Evolutionary conservation across 2,113 vertebrate species (phyloP), one percentile per base, ranked within the genome.

Genomic region (Calyptommatus sinebrachiatus): DNA sequence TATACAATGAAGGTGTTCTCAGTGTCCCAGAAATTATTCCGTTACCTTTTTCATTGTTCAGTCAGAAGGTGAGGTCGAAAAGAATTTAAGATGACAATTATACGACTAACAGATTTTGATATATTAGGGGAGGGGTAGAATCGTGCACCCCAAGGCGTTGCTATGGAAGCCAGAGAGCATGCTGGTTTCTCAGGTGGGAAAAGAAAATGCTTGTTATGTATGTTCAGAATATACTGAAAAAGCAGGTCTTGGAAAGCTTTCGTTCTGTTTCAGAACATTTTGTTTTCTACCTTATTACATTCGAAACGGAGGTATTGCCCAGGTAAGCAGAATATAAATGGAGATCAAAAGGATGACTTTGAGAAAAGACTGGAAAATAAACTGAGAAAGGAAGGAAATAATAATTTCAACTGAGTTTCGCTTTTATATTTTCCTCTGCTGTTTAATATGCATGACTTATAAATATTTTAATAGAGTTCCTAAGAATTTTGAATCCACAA

Each of bases 381-480:
- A 67, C 35, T 80, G 48, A 85, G 74, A 77, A 1, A 4, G 63
- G 86, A 80, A n/a, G 57, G 74, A 74, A 83, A 85, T 83, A 41
- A 41, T 83, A 83, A 87, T 76, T 74, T 45, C 75, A 50, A 9
- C 70, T 75, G 71, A 1, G 3, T n/a, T 28, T 11, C 73, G 74
- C 31, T 61, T 72, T 69, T 83, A 76, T 73, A 79, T 41, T 80
- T 79, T 10, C n/a, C 26, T 74, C 85, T 89, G 28, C 73, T 79
- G 7, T 66, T 86, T n/a, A 69, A 69, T 83, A 75, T 76, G 71
- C 35, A 84, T 1, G 77, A 79, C 75, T 80, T 74, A 85, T 71
- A 71, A 78, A 71, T 79, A 87, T n/a, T 73, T 88, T 81, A 71
- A 86, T 76, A 80, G 66, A 61, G 88, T 61, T n/a, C 84, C 81